These are phyloP conservation scores for Chauna torquata DNA, from an alignment of 2,113 vertebrate species.

Conservation along the genomic window DNA sequence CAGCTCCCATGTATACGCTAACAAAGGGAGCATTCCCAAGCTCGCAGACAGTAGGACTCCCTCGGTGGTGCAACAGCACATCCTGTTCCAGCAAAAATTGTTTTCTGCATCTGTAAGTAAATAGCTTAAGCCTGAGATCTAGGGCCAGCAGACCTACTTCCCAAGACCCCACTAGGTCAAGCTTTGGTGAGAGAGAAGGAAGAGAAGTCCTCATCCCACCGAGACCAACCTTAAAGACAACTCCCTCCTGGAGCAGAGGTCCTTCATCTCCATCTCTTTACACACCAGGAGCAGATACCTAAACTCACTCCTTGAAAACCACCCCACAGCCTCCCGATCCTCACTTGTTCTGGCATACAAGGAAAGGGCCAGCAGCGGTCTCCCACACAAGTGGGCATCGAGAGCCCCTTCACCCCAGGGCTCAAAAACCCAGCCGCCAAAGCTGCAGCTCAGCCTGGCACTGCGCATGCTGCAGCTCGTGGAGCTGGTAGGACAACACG, in stretches of 20 bases:
- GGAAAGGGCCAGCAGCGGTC: neutral
- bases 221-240: neutral
- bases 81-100: conserved; percentile 23
- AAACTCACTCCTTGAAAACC: neutral
- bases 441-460: neutral
- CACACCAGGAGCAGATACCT: neutral
- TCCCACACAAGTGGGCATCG: neutral
- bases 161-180: conserved; percentile 6
- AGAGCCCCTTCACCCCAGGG: neutral
- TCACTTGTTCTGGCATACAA: neutral
- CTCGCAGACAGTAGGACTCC: conserved; percentile 20
- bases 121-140: neutral
- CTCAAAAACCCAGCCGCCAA: neutral
- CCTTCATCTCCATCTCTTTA: neutral
- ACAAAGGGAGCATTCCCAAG: conserved; percentile 42
- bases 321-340: neutral
- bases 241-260: neutral
- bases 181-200: neutral
- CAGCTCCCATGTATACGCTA: conserved; percentile 1
- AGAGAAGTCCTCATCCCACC: neutral
- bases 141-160: neutral
- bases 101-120: neutral
- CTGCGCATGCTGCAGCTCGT: neutral
- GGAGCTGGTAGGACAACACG: neutral
- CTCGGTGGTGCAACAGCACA: neutral